phyloP scores from a whole-genome alignment of 2,888 invertebrate genomes.

The Anoncus sp. region DNA sequence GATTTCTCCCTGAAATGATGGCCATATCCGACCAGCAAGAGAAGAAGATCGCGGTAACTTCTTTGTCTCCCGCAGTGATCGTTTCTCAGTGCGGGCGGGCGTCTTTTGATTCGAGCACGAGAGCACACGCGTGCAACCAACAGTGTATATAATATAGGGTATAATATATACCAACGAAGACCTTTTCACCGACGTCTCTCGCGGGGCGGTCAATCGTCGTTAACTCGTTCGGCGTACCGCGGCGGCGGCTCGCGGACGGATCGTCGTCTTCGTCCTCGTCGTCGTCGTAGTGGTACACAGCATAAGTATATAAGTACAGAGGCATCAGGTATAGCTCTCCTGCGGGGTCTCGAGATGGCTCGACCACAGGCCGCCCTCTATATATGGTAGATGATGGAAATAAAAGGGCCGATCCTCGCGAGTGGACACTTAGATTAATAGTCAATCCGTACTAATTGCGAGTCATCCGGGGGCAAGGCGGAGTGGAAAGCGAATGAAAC shows the following conservation, averaged over 20 bases:
- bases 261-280: conserved; percentile 43
- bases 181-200: conserved; percentile 36
- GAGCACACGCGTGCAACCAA: conserved; percentile 23
- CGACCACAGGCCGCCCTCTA: conserved; percentile 57
- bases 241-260: conserved; percentile 56
- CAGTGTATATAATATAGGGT: conserved; percentile 7
- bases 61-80: conserved; percentile 57
- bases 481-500: conserved; percentile 32
- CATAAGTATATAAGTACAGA: conserved; percentile 10
- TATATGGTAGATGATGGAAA: conserved; percentile 75
- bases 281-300: neutral
- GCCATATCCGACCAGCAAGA: neutral
- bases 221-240: conserved; percentile 65
- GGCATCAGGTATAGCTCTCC: conserved; percentile 24
- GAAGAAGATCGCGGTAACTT: conserved; percentile 24
- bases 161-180: neutral
- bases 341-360: conserved; percentile 21
- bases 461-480: conserved; percentile 56
- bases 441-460: conserved; percentile 79
- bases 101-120: conserved; percentile 37
- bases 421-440: conserved; percentile 75
- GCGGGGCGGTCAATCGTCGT: conserved; percentile 62
- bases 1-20: conserved; percentile 8
- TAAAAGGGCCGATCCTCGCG: conserved; percentile 69
- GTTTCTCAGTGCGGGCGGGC: conserved; percentile 57